Evolutionary conservation across 2,113 vertebrate species (phyloP).

Genomic region (Zapornia atra): DNA sequence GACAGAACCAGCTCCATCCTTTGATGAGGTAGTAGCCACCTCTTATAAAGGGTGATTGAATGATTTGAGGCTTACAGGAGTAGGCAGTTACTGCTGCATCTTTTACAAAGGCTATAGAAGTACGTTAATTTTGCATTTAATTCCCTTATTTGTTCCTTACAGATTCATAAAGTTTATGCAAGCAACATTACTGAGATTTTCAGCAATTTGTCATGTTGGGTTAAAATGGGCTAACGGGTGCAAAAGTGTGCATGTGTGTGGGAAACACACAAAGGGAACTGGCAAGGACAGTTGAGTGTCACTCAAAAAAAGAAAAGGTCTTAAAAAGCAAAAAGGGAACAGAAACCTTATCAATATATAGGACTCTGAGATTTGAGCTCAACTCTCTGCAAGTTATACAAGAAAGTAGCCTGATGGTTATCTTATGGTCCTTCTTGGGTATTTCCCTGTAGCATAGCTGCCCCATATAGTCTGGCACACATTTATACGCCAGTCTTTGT

Average conservation of each 20-base stretch:
- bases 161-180: background rate
- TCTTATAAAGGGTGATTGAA: background rate
- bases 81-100: background rate
- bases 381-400: background rate
- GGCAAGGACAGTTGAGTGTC: background rate
- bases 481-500: background rate
- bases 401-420: background rate
- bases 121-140: background rate
- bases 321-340: background rate
- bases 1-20: background rate
- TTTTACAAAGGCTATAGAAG: background rate
- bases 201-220: background rate
- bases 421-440: background rate
- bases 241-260: fast-evolving
- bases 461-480: background rate
- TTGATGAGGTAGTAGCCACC: background rate
- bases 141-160: background rate
- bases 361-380: background rate
- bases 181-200: background rate
- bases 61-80: too few species aligned
- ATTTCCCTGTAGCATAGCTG: background rate
- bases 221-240: background rate
- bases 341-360: background rate
- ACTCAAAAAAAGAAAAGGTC: background rate
- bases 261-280: background rate